These are phyloP conservation scores for Diabrotica balteata DNA, from an alignment of 2,888 invertebrate genomes.

Conservation along the genomic window DNA sequence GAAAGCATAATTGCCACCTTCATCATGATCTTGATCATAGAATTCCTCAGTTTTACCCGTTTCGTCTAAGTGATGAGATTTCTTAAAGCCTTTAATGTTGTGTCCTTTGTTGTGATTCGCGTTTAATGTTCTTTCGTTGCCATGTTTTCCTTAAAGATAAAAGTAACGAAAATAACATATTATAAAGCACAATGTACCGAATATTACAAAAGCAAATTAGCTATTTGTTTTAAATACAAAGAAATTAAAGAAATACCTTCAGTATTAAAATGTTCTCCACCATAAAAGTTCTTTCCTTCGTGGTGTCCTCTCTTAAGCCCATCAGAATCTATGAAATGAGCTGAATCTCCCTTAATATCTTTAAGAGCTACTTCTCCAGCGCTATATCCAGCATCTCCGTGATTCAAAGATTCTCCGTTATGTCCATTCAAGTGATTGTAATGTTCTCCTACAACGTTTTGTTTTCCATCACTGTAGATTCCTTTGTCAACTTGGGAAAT, in stretches of 20 bases:
- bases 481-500: constrained; percentile 64
- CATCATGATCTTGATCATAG: constrained; percentile 71
- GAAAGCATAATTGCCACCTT: constrained; percentile 66
- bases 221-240: background rate
- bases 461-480: constrained; percentile 66
- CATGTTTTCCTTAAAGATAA: constrained; percentile 60
- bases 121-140: constrained; percentile 65
- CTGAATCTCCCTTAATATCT: constrained; percentile 60
- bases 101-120: constrained; percentile 71
- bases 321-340: constrained; percentile 65
- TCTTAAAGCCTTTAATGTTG: constrained; percentile 71
- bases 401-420: constrained; percentile 65
- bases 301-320: constrained; percentile 68
- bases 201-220: no score
- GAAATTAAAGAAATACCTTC: constrained; percentile 58
- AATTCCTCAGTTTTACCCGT: constrained; percentile 71
- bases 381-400: constrained; percentile 63
- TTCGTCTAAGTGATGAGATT: constrained; percentile 72
- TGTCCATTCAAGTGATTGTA: constrained; percentile 65
- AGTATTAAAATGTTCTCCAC: constrained; percentile 66
- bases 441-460: constrained; percentile 65
- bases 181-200: no score
- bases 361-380: constrained; percentile 60
- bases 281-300: constrained; percentile 68
- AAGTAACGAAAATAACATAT: no score